Base-by-base conservation (phyloP, 2,797 vertebrate species). In the Myotis vivesi region DNA sequence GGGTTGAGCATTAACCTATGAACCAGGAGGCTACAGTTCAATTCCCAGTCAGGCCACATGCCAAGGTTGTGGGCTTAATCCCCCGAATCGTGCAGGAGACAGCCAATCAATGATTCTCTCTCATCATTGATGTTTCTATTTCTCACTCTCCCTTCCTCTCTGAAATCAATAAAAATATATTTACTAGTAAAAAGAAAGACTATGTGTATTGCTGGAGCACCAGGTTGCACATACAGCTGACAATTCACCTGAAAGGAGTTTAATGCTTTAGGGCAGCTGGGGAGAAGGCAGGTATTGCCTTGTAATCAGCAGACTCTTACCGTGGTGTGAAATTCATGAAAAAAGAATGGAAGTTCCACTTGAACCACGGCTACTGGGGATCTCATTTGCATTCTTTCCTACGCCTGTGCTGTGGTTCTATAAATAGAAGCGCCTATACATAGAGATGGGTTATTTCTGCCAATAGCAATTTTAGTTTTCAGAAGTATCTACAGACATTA, bases 401-500 rank as follows among this genome's bases (percentile, higher is more conserved):
- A 73, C 64, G 83, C 87, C 76, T 92, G 91, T 88, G 76, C 92
- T 96, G 69, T 33, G 75, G 53, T 84, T 51, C 97, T 98, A 96
- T 98, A 97, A 97, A 98, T 97, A 98, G 97, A 97, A 96, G 8
- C 92, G 76, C 46, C 94, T 97, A 96, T 96, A 96, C 93, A 95
- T 7, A 97, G 96, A 96, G 95, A 97, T 97, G 95, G 97, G 97
- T 91, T 98, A 92, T 97, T 98, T 96, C 96, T 93, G 87, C 95
- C 95, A 94, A 97, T 76, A 93, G 96, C 88, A 94, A 94, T 97
- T 98, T 97, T 97, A 92, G 94, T 97, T 97, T 97, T 96, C 95
- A 96, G 95, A 97, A 97, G 80, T 97, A 95, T 97, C 97, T 98
- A 59, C 90, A 97, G 97, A 95, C 96, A 88, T 97, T 98, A 97